Percentiles rank a stretch among this genome's conserved stretches.
phyloP scores from a whole-genome alignment of 2,113 vertebrate species.

The Trachemys scripta region DNA sequence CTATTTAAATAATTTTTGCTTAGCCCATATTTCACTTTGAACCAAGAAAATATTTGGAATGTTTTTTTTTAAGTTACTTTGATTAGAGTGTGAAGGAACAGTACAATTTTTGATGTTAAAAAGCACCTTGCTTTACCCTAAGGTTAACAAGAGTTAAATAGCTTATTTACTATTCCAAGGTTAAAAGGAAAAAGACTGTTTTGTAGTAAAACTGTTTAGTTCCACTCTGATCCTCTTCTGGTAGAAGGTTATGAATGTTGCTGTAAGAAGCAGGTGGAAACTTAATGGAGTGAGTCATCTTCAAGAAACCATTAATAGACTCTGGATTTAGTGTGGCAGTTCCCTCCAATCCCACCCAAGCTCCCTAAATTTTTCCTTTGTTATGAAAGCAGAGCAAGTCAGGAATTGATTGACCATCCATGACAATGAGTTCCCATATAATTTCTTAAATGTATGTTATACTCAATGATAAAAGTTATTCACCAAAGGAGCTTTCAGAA shows the following conservation, averaged over 20 bases:
- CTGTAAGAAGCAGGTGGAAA: not conserved
- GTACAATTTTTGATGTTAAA: not conserved
- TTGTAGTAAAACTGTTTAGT: not conserved
- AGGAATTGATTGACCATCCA: not conserved
- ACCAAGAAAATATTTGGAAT: not conserved
- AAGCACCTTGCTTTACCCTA: not conserved
- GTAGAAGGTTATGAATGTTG: accelerated
- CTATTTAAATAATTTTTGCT: not conserved
- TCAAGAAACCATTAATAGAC: not conserved
- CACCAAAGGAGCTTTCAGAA: not conserved
- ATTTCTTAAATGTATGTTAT: not conserved
- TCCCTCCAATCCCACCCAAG: not conserved
- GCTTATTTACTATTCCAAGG: not conserved
- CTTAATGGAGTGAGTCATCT: not conserved
- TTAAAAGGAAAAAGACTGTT: not conserved
- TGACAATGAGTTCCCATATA: accelerated
- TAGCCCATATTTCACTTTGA: not conserved
- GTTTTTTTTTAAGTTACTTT: not conserved
- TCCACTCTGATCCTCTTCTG: not conserved
- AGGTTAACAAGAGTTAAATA: not conserved
- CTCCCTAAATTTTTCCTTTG: not conserved
- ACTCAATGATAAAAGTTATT: not conserved
- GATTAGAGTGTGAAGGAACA: not conserved
- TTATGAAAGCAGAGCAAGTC: not conserved
- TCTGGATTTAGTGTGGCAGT: not conserved